Percentiles rank a stretch among this genome's conserved stretches.
phyloP scores from a whole-genome alignment of 2,797 vertebrate genomes.

The Diceros bicornis region DNA sequence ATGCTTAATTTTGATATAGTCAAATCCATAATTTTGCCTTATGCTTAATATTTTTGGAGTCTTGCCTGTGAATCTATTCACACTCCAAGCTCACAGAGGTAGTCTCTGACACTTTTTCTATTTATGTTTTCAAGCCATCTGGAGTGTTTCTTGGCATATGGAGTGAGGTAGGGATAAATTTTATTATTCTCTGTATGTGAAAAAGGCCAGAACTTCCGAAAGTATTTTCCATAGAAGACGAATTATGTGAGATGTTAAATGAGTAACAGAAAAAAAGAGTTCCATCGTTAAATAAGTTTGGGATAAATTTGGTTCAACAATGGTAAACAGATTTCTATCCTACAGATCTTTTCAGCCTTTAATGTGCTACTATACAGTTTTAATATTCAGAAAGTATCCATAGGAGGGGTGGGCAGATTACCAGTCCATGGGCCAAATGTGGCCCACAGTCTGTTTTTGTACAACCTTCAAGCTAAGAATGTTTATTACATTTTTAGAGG shows the following conservation, averaged over 20 bases:
- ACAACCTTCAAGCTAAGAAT: neutral
- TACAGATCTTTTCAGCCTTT: neutral
- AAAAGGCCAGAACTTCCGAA: constrained; percentile 45
- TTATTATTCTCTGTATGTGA: constrained; percentile 25
- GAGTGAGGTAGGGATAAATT: neutral
- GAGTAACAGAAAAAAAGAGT: neutral
- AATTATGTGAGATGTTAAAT: constrained; percentile 8
- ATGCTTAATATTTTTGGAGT: constrained; percentile 18
- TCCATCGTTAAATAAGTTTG: neutral
- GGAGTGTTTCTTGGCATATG: neutral
- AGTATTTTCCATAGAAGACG: constrained; percentile 42
- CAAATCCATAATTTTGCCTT: constrained; percentile 33
- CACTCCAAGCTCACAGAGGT: neutral
- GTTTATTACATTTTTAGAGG: constrained; percentile 7
- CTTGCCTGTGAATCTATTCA: neutral
- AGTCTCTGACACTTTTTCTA: neutral
- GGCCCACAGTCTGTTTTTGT: neutral
- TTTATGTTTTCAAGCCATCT: constrained; percentile 13
- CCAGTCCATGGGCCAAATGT: neutral
- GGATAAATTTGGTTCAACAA: neutral
- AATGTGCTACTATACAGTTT: neutral
- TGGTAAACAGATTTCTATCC: neutral
- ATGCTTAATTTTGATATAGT: constrained; percentile 11
- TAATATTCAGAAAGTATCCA: neutral
- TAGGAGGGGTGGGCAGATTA: neutral